Base-by-base conservation (phyloP, 1,140 invertebrate genomes). In the Wiebesia pumilae region DNA sequence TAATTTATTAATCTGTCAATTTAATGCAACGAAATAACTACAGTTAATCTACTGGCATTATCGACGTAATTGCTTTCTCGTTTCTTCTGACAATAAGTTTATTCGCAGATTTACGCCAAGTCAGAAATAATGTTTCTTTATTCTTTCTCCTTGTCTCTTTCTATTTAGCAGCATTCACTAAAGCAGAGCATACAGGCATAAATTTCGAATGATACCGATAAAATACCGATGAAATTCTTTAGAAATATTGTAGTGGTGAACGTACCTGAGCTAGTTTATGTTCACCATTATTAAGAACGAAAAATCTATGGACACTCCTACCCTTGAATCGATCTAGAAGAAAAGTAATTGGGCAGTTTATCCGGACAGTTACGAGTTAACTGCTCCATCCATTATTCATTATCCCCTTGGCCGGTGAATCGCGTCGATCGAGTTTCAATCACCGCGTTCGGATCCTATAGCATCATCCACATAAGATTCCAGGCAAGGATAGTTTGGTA, bases 321-420 rank as follows among this genome's bases (percentile, higher is more conserved):
- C 30, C 21, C 67, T 35, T 30, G 67, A 80, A 87, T 88, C 75
- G 85, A 84, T 88, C 40, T 16, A n/a, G 19, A 65, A 87, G 79
- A 78, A 87, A 88, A 88, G 86, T 88, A 88, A 88, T 88, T 88
- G 86, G 87, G 84, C 87, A 84, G 85, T 87, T 88, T 88, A 88
- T 88, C 84, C 67, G 82, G 73, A 86, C 88, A 87, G 87, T 88
- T 88, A 87, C 87, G 87, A 88, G 81, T 86, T 88, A 88, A 87
- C 87, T 86, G 88, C 87, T 73, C 78, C 69, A 81, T 88, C 84
- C 86, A 87, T 88, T 88, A 88, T 88, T 87, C 88, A 88, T 88
- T 88, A 85, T 85, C 73, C 87, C 78, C 51, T 35, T 77, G 51
- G 40, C 77, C 77, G 79, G 71, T 77, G 81, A 85, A 87, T 81